Evolutionary conservation across 1,140 invertebrate genomes (phyloP).

Genomic region (Drosophila jambulina): DNA sequence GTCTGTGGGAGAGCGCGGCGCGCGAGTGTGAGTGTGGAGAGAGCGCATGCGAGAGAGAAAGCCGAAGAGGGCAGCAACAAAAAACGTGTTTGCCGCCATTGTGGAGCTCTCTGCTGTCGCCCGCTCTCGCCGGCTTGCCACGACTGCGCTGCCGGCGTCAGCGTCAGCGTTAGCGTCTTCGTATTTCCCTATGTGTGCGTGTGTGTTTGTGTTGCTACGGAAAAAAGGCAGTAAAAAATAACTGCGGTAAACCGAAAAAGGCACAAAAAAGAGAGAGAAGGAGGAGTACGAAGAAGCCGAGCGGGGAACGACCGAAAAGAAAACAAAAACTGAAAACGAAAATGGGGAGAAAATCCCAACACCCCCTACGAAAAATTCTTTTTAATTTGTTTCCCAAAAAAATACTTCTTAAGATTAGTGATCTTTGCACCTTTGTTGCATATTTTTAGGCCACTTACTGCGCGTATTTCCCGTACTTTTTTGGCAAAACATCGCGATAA

Average conservation of each 20-base stretch:
- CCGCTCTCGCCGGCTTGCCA: conserved; percentile 36
- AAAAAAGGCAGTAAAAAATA: conserved; percentile 83
- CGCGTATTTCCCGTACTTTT: neutral
- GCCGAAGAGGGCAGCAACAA: conserved; percentile 70
- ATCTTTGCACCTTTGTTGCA: conserved; percentile 36
- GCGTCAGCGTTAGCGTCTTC: conserved; percentile 40
- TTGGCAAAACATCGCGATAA: conserved; percentile 28
- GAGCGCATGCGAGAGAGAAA: conserved; percentile 82
- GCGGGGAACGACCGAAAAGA: conserved; percentile 62
- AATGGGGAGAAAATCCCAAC: conserved; percentile 53
- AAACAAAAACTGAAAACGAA: conserved; percentile 69
- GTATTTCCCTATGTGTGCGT: conserved; percentile 34
- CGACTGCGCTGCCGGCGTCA: conserved; percentile 30
- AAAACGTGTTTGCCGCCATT: conserved; percentile 82
- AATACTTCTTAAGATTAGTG: conserved; percentile 22
- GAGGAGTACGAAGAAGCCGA: conserved; percentile 12
- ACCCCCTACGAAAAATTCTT: conserved; percentile 30
- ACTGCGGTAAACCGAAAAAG: conserved; percentile 83
- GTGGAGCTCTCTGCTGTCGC: conserved; percentile 33
- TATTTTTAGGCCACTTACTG: conserved; percentile 63
- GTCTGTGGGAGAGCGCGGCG: conserved; percentile 30
- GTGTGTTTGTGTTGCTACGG: conserved; percentile 65
- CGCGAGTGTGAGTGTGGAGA: conserved; percentile 61
- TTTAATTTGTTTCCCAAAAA: conserved; percentile 28
- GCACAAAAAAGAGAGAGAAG: conserved; percentile 61